Evolutionary conservation across 2,888 invertebrate species (phyloP).

Genomic region (Allophyes oxyacanthae): DNA sequence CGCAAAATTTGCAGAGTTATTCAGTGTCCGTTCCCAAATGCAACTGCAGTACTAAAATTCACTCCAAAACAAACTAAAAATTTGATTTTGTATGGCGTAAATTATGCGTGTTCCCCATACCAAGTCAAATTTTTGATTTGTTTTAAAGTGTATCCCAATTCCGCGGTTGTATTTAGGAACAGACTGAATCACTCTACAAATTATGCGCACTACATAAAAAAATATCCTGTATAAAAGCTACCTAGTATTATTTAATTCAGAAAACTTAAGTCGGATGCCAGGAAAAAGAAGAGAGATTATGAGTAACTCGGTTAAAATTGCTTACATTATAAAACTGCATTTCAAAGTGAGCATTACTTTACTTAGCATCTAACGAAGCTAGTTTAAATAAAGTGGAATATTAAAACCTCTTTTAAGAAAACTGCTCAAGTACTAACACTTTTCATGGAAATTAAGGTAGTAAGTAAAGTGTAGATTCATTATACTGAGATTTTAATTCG

Average conservation of each 20-base stretch:
- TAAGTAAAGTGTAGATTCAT: constrained; percentile 73
- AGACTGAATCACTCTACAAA: too few species aligned
- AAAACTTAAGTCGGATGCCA: constrained; percentile 16
- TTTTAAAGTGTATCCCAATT: too few species aligned
- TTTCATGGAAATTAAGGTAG: constrained; percentile 81
- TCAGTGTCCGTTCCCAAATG: too few species aligned
- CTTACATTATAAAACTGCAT: constrained; percentile 52
- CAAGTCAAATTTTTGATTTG: too few species aligned
- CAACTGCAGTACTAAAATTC: too few species aligned
- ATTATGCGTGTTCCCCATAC: too few species aligned
- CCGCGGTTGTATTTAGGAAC: too few species aligned
- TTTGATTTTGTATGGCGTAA: too few species aligned
- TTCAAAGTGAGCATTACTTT: constrained; percentile 61
- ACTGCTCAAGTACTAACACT: constrained; percentile 70
- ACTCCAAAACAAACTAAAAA: too few species aligned
- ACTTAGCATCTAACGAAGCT: constrained; percentile 55
- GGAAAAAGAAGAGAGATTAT: constrained; percentile 32
- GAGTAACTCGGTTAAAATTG: constrained; percentile 46
- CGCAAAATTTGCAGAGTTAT: too few species aligned
- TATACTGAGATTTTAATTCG: constrained; percentile 67
- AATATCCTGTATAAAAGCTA: too few species aligned
- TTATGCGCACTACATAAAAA: too few species aligned
- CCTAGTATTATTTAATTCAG: constrained; percentile 1
- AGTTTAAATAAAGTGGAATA: constrained; percentile 65
- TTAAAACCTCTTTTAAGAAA: constrained; percentile 78